A percentile compares a stretch with the other conserved stretches of the same genome.
Evolutionary conservation across 2,888 invertebrate genomes (phyloP).

Genomic region (Nomada ruficornis): DNA sequence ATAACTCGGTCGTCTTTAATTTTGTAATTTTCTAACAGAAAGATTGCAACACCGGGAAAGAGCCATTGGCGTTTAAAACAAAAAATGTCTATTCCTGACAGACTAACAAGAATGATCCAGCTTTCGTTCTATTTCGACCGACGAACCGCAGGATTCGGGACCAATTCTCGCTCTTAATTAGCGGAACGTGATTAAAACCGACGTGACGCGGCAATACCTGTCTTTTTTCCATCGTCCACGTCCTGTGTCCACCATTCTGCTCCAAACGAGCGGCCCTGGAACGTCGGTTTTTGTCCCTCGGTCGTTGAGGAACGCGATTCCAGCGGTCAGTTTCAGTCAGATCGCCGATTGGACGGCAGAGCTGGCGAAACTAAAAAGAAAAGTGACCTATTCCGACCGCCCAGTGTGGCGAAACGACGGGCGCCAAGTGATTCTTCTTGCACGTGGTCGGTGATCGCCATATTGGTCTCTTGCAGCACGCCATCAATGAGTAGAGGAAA

Average conservation of each 20-base stretch:
- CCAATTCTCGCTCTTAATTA: slow-evolving; percentile 43
- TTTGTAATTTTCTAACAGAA: neutral
- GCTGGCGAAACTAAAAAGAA: slow-evolving; percentile 44
- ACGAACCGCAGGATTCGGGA: slow-evolving; percentile 26
- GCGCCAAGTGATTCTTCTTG: slow-evolving; percentile 58
- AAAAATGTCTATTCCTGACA: neutral
- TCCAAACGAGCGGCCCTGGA: slow-evolving; percentile 62
- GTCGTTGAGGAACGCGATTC: slow-evolving; percentile 52
- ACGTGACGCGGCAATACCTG: slow-evolving; percentile 43
- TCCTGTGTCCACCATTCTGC: slow-evolving; percentile 61
- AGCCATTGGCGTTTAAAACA: neutral
- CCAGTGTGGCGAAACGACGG: slow-evolving; percentile 57
- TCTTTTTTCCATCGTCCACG: neutral
- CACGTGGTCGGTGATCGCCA: slow-evolving; percentile 47
- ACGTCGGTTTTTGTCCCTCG: slow-evolving; percentile 66
- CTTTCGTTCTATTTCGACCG: slow-evolving; percentile 21
- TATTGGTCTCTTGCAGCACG: slow-evolving; percentile 34
- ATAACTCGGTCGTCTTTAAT: neutral
- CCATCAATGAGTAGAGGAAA: slow-evolving; percentile 3
- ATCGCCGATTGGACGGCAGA: slow-evolving; percentile 61
- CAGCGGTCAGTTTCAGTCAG: slow-evolving; percentile 54
- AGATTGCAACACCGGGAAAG: neutral
- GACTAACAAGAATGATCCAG: slow-evolving; percentile 19
- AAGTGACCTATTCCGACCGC: slow-evolving; percentile 63
- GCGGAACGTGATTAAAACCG: slow-evolving; percentile 54